Conservation (phyloP, 2,797 vertebrate genomes). For the Sebastes trivittatus region DNA sequence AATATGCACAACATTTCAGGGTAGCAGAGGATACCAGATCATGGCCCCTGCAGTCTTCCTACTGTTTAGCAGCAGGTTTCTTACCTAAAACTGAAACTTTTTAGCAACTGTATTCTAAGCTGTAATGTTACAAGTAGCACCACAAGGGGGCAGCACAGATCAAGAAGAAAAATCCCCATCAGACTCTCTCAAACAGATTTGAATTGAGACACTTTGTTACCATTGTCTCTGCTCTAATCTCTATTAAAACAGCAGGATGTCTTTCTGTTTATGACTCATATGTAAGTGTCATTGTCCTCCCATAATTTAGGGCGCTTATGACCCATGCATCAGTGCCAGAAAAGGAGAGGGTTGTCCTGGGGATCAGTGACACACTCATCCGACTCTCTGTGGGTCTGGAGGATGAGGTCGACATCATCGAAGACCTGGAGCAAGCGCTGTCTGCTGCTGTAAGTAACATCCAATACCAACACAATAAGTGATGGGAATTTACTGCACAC, state of each 20-base stretch:
- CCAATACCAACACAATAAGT: neutral
- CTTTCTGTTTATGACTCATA: neutral
- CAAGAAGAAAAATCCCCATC: neutral
- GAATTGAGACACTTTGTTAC: neutral
- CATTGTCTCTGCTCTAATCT: neutral
- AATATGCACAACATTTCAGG: neutral
- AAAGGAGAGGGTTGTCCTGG: conserved; percentile 81
- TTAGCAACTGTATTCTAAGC: neutral
- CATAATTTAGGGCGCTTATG: conserved; percentile 89
- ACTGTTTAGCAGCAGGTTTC: neutral
- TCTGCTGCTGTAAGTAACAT: conserved; percentile 85
- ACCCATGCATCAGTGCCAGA: conserved; percentile 91
- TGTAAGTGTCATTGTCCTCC: neutral
- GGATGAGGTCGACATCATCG: conserved; percentile 87
- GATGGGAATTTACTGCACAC: neutral
- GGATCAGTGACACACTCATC: conserved; percentile 91
- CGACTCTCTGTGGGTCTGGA: conserved; percentile 94
- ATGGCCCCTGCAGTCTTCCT: neutral
- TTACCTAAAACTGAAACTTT: neutral
- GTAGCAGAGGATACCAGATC: neutral
- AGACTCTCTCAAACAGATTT: neutral
- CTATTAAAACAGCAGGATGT: neutral
- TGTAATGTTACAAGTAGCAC: neutral
- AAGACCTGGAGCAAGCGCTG: conserved; percentile 90
- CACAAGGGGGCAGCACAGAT: conserved; percentile 68